phyloP scores from a whole-genome alignment of 2,113 vertebrate genomes.

The Barbus barbus region DNA sequence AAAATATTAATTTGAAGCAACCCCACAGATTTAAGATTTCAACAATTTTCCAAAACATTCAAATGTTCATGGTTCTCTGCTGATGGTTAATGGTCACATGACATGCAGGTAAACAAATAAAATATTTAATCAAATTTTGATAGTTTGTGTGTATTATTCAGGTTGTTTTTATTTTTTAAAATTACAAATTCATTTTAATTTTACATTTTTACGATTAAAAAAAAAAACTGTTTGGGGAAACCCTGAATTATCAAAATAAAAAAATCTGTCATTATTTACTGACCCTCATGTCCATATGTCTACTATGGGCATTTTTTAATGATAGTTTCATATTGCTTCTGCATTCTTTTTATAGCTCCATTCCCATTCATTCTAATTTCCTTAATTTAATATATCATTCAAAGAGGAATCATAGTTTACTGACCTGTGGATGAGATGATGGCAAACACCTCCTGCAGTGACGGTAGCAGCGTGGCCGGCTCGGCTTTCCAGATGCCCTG shows the following conservation, averaged over 20 bases:
- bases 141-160: not conserved
- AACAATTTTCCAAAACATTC: not conserved
- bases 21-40: not conserved
- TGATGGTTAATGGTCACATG: not conserved
- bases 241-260: no score
- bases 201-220: no score
- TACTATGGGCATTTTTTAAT: no score
- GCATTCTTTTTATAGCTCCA: no score
- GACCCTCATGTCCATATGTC: not conserved
- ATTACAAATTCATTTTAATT: no score
- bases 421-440: conserved; percentile 93
- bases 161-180: not conserved
- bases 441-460: conserved; percentile 94
- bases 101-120: no score
- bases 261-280: no score
- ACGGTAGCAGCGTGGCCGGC: conserved; percentile 88
- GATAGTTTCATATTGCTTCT: not conserved
- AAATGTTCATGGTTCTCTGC: not conserved
- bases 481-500: conserved; percentile 95
- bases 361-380: no score
- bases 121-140: not conserved
- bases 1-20: no score
- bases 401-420: conserved; percentile 25
- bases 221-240: not conserved
- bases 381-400: not conserved